Evolutionary conservation across 1,140 invertebrate genomes (phyloP), one percentile per base, ranked within the genome.

Genomic region (Parasteatoda tepidariorum): DNA sequence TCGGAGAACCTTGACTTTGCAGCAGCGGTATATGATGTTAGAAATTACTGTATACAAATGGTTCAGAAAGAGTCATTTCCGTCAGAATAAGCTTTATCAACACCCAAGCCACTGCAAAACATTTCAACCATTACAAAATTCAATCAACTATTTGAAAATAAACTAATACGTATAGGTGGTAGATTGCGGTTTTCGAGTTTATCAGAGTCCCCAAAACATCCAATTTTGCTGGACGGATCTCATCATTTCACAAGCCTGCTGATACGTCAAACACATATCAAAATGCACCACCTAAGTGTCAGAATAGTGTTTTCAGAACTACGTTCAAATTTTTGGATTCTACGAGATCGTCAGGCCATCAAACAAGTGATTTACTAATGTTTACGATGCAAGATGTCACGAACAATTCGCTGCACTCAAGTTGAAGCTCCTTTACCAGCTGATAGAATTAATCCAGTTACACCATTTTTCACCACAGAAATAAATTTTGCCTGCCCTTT

Each of bases 1-100:
- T 59, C 1, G n/a, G 57, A 26, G 57, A 59, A 59, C 7, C 5
- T n/a, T 22, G 2, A 59, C 5, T 3, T 5, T 22, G 5, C 57
- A 59, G 57, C 15, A 59, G 2, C 24, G 5, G 2, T n/a, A n/a
- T n/a, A 68, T 2, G n/a, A 68, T 28, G 66, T 3, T 68, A 22
- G 34, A 22, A 34, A 18, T 34, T 68, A 68, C 24, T 73, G 70
- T 41, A 55, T 73, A 57, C 48, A 59, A 9, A 55, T 31, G 13
- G 70, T 73, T 73, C 70, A 73, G 55, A 31, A 73, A 57, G 24
- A 73, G 26, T 73, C 41, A 18, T 73, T 73, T 33, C 48, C 70
- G 0, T 3, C 15, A 59, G 70, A 73, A 73, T 31, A 30, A 73
- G 24, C 18, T 18, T 31, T 33, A 26, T 33, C 13, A 57, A 9